Percentiles rank a stretch among this genome's conserved stretches.
These are phyloP conservation scores for Nasonia longicornis DNA, from an alignment of 1,140 invertebrate genomes.

Conservation along the genomic window DNA sequence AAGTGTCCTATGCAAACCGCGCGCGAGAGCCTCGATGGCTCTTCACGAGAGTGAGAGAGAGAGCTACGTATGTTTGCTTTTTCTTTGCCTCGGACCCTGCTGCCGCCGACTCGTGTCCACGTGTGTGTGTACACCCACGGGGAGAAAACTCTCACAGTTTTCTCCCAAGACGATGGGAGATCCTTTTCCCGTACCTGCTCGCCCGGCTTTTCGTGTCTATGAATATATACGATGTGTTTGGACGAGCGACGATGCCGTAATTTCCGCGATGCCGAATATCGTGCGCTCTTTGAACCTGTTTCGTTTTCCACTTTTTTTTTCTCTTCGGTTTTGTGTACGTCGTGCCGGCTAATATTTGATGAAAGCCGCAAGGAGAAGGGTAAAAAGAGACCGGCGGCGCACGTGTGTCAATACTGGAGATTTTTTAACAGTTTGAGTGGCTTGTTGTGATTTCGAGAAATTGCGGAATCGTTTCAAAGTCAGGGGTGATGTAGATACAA, in stretches of 20 bases:
- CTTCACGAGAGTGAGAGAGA: background rate
- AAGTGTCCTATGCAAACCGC: constrained; percentile 37
- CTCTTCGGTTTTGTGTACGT: background rate
- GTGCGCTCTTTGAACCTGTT: constrained; percentile 17
- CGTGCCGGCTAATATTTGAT: constrained; percentile 25
- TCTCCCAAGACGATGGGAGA: background rate
- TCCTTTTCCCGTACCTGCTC: background rate
- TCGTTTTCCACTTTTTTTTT: background rate
- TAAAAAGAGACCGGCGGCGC: background rate
- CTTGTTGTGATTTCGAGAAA: constrained; percentile 3
- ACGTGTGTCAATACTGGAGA: constrained; percentile 16
- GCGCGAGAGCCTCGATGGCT: background rate
- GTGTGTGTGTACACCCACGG: background rate
- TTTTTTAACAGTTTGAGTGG: constrained; percentile 5
- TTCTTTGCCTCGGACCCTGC: constrained; percentile 6
- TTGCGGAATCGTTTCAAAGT: background rate
- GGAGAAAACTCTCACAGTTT: constrained; percentile 14
- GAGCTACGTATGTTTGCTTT: constrained; percentile 15
- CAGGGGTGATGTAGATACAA: background rate
- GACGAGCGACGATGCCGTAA: background rate
- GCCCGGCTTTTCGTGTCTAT: background rate
- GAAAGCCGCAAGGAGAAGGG: constrained; percentile 11
- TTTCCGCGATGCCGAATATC: background rate
- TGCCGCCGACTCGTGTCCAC: background rate
- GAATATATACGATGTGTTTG: background rate